Conservation (phyloP, 2,113 vertebrate species). For the Callospermophilus lateralis region DNA sequence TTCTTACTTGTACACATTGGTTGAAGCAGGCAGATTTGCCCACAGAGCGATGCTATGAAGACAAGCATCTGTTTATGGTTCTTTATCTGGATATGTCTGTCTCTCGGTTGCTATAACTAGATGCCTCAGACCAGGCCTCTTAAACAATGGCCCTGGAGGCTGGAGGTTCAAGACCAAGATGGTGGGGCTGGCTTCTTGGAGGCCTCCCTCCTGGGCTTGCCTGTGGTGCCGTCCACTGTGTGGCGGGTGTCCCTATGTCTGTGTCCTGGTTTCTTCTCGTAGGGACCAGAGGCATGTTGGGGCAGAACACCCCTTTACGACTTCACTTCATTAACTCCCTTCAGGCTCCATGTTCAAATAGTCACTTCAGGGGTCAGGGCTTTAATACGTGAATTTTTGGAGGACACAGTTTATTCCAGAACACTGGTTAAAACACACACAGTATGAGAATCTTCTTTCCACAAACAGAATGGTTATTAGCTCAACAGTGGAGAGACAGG, state of each 20-base stretch:
- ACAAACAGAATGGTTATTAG: neutral
- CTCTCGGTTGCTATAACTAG: neutral
- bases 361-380: too few species aligned
- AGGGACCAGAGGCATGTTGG: neutral
- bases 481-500: neutral
- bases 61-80: neutral
- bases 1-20: neutral
- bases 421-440: neutral
- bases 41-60: too few species aligned
- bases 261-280: neutral
- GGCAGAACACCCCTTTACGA: too few species aligned
- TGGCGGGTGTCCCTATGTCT: rapidly evolving
- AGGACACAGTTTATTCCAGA: neutral
- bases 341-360: neutral
- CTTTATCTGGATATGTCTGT: neutral
- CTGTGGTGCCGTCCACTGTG: rapidly evolving
- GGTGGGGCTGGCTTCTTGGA: too few species aligned
- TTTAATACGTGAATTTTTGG: neutral
- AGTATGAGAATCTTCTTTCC: neutral
- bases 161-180: rapidly evolving
- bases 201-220: neutral
- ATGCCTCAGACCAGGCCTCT: rapidly evolving
- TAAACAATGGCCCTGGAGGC: rapidly evolving
- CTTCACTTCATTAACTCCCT: neutral
- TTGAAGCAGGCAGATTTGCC: too few species aligned